phyloP scores from a whole-genome alignment of 2,888 invertebrate species.

The Salticus scenicus region DNA sequence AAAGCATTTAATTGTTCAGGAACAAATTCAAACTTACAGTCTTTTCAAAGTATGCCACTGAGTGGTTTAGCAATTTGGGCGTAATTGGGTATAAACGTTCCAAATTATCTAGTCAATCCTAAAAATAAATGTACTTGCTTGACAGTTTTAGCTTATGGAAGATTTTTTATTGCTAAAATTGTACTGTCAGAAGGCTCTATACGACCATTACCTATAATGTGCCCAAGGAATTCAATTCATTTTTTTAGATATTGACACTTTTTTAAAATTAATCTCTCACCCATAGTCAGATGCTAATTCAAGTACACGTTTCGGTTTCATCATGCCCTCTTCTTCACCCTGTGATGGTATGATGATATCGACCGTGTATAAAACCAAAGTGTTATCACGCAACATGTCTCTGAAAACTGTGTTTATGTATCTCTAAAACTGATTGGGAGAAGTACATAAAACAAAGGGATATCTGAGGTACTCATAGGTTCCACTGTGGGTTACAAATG shows the following conservation, averaged over 20 bases:
- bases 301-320: background rate
- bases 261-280: background rate
- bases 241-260: conserved; percentile 1
- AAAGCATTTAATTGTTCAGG: background rate
- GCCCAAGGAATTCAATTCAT: background rate
- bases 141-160: background rate
- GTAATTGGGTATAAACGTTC: background rate
- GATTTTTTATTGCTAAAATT: too few relatives aligned
- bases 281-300: background rate
- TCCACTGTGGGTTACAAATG: too few relatives aligned
- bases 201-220: background rate
- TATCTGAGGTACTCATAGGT: too few relatives aligned
- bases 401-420: too few relatives aligned
- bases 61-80: conserved; percentile 4
- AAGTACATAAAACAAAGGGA: too few relatives aligned
- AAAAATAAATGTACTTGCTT: background rate
- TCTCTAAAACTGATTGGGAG: too few relatives aligned
- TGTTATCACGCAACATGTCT: background rate
- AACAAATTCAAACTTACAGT: background rate
- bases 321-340: background rate
- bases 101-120: background rate
- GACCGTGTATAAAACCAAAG: background rate
- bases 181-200: background rate
- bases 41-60: background rate
- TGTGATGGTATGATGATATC: background rate